Evolutionary conservation across 2,888 invertebrate genomes (phyloP).

Genomic region (Pachycephus smyrnensis): DNA sequence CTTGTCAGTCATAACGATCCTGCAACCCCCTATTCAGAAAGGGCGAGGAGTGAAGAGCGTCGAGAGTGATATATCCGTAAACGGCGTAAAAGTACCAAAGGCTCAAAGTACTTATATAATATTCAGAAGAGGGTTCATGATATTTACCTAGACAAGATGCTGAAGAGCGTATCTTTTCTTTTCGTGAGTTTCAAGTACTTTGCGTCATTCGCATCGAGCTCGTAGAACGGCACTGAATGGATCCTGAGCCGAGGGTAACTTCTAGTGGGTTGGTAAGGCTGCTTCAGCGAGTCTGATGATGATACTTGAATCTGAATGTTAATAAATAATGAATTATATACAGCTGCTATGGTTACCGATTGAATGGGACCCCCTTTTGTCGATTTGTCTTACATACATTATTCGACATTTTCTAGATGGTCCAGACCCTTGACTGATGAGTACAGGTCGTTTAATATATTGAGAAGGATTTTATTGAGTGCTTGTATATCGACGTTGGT

Average conservation of each 20-base stretch:
- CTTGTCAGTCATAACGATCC: conserved; percentile 4
- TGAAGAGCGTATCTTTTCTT: background rate
- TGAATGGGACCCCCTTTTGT: background rate
- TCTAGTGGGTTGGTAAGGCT: background rate
- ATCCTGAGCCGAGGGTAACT: background rate
- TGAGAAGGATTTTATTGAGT: background rate
- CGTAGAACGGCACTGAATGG: background rate
- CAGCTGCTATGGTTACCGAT: background rate
- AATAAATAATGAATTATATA: background rate
- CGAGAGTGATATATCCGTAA: background rate
- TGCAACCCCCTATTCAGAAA: background rate
- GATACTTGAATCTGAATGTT: background rate
- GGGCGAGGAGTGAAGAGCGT: background rate
- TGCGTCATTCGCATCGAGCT: background rate
- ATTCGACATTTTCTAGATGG: background rate
- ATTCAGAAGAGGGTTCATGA: background rate
- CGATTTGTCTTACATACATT: background rate
- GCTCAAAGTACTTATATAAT: background rate
- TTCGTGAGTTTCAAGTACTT: background rate
- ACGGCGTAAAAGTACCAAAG: background rate
- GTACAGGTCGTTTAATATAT: background rate
- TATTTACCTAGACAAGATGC: background rate
- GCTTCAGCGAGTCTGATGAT: background rate
- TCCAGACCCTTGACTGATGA: background rate
- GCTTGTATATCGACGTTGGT: too few species aligned